phyloP scores from a whole-genome alignment of 2,113 vertebrate species.

The Platysternon megacephalum region DNA sequence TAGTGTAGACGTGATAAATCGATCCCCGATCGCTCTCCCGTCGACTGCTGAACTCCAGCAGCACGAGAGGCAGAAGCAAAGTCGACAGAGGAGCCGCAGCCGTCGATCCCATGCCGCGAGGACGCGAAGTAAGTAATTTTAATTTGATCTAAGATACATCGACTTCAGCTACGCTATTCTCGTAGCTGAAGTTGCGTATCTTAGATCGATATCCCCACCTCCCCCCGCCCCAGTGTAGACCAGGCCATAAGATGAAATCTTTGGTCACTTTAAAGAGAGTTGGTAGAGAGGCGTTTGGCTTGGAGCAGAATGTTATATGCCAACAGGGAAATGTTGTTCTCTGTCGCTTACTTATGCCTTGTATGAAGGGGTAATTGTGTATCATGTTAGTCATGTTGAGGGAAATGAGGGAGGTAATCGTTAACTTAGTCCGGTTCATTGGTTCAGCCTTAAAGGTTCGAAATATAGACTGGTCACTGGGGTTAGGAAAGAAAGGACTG shows the following conservation, averaged over 20 bases:
- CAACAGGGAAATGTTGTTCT: neutral
- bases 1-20: too few species aligned
- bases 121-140: too few species aligned
- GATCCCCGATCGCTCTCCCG: too few species aligned
- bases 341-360: neutral
- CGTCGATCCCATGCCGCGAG: too few species aligned
- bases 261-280: neutral
- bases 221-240: too few species aligned
- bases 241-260: neutral
- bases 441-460: neutral
- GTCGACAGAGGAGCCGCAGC: too few species aligned
- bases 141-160: too few species aligned
- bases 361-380: neutral
- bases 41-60: too few species aligned
- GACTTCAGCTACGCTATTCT: too few species aligned
- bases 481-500: neutral
- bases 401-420: neutral
- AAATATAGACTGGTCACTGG: neutral
- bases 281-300: neutral
- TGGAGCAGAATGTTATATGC: neutral
- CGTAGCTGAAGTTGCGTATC: too few species aligned
- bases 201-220: too few species aligned
- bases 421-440: neutral
- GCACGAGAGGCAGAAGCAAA: too few species aligned
- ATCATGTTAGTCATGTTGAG: neutral